phyloP scores from a whole-genome alignment of 2,797 vertebrate species.

The Coracias cyanogaster region DNA sequence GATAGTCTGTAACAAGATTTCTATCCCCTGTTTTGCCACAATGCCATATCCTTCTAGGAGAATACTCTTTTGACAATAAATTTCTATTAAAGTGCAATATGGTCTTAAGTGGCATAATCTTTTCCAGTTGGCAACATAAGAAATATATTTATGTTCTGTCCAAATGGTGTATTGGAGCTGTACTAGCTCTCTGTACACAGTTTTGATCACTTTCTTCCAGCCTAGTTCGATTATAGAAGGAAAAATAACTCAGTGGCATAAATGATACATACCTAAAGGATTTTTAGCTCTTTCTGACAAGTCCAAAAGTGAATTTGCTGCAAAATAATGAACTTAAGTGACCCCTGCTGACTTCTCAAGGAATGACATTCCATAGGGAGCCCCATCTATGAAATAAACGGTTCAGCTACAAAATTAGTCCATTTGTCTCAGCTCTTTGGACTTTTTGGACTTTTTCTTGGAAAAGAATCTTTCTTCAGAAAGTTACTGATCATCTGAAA shows the following conservation, averaged over 20 bases:
- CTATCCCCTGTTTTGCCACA: background rate
- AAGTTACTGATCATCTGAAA: background rate
- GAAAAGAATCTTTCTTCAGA: background rate
- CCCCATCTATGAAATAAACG: background rate
- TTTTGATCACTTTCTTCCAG: background rate
- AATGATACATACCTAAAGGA: background rate
- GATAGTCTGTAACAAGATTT: background rate
- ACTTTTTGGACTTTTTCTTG: background rate
- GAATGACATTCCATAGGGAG: slow-evolving; percentile 58
- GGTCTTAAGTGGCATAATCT: background rate
- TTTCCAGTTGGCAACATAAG: background rate
- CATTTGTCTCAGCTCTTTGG: background rate
- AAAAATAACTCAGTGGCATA: background rate
- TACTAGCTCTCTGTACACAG: background rate
- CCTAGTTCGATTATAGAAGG: background rate
- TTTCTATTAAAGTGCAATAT: slow-evolving; percentile 10
- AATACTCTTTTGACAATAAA: background rate
- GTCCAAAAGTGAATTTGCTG: slow-evolving; percentile 26
- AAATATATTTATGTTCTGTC: background rate
- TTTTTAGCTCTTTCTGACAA: slow-evolving; percentile 1
- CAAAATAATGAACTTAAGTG: slow-evolving; percentile 72
- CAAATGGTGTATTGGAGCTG: background rate
- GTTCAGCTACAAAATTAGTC: background rate
- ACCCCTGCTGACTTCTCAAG: slow-evolving; percentile 72
- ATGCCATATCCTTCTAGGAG: background rate